phyloP scores from a whole-genome alignment of 1,140 invertebrate species.

The Manduca sexta region DNA sequence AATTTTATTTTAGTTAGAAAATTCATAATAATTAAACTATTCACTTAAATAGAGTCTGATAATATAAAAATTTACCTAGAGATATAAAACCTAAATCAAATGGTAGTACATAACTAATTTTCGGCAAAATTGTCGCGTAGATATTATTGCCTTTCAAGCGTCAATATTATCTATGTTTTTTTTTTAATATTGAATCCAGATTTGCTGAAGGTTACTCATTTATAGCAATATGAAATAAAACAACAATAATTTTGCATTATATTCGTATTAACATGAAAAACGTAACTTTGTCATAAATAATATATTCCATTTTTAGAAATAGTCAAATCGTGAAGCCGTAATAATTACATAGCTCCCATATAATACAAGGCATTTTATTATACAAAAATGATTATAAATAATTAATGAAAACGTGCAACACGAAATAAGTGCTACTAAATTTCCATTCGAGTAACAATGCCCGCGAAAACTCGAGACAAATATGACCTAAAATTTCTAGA shows the following conservation, averaged over 20 bases:
- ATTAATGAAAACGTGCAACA: neutral
- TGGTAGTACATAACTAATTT: no score
- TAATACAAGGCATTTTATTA: constrained; percentile 2
- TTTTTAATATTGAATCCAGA: neutral
- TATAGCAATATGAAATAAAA: constrained; percentile 16
- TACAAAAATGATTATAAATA: constrained; percentile 1
- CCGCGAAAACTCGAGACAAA: neutral
- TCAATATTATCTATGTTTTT: no score
- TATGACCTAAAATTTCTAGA: neutral
- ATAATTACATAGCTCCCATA: constrained; percentile 1
- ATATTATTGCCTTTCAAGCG: no score
- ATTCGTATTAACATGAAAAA: constrained; percentile 34
- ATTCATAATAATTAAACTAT: no score
- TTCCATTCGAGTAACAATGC: neutral
- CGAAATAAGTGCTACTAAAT: neutral
- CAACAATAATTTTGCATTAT: constrained; percentile 17
- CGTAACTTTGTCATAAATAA: constrained; percentile 26
- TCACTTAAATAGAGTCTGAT: no score
- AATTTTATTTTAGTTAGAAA: no score
- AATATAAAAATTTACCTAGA: no score
- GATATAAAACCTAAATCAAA: no score
- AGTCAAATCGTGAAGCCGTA: neutral
- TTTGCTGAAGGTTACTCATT: neutral
- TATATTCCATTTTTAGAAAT: constrained; percentile 13
- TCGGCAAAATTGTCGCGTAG: no score